Evolutionary conservation across 2,113 vertebrate genomes (phyloP).

Genomic region (Vicugna pacos): DNA sequence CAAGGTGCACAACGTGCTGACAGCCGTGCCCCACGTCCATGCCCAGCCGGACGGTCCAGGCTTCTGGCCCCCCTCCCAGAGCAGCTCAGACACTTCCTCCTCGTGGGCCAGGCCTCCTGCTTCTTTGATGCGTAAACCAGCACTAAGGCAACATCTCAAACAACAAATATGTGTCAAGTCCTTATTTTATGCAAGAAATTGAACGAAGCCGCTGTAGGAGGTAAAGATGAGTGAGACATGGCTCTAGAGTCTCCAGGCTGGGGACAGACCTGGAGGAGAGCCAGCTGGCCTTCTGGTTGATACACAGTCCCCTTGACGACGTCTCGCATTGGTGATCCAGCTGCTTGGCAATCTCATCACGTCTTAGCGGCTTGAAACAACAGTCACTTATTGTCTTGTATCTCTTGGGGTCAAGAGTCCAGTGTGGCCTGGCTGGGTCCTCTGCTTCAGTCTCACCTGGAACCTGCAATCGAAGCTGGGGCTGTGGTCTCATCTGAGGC

Average conservation of each 20-base stretch:
- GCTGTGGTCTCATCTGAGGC: background rate
- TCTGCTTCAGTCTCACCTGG: background rate
- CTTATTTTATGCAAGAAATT: rapidly evolving
- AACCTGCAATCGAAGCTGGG: background rate
- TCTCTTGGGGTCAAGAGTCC: background rate
- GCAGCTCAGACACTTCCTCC: background rate
- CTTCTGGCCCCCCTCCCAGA: background rate
- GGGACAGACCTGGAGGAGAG: background rate
- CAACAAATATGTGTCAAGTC: rapidly evolving
- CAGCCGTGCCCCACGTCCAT: background rate
- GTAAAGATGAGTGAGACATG: rapidly evolving
- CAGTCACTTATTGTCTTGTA: rapidly evolving
- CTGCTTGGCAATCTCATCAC: rapidly evolving
- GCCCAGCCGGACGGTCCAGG: background rate
- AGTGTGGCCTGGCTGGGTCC: background rate
- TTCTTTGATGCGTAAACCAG: background rate
- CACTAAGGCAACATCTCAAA: rapidly evolving
- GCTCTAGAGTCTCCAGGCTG: rapidly evolving
- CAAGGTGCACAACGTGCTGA: background rate
- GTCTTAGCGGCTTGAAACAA: background rate
- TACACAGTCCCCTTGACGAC: rapidly evolving
- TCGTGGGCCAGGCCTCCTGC: background rate
- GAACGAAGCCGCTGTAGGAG: rapidly evolving
- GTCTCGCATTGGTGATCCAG: rapidly evolving
- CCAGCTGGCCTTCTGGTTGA: background rate